Base-by-base conservation (phyloP, 37 sponge, comb jelly and placozoan species). In the Mnemiopsis leidyi region DNA sequence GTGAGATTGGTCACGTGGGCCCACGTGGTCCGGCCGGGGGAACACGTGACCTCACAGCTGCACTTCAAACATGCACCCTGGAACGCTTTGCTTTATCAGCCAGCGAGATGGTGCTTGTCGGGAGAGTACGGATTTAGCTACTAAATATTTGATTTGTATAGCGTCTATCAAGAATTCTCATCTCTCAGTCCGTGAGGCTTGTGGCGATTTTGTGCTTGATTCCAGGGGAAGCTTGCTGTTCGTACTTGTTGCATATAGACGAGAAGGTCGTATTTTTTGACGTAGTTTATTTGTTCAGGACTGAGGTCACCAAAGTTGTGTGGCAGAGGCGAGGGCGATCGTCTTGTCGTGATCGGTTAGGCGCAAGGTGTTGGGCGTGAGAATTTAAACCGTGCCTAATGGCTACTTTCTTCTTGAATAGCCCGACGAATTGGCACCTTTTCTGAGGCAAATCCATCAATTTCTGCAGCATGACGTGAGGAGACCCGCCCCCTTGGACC, bases 51-150 rank as follows among this genome's bases (percentile, higher is more conserved):
- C 73, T 16, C 73, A 69, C 73, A 69, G 73, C 24, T 69, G 73
- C 73, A 25, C 24, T 69, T 21, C 24, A 69, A 69, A 25, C 73
- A 69, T 69, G 73, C 73, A 69, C 73, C 73, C 73, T 69, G 73
- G 73, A 69, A 69, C 73, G 73, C 73, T 69, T 69, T 69, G 73
- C 73, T 69, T 21, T 69, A 69, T 69, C 73, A 69, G 24, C 73
- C 24, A 69, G 73, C 73, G 73, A 69, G 73, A 69, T 69, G 73
- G 73, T 69, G 73, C 73, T 69, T 69, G 73, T 25, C 61, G 13
- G 7, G 73, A 69, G 73, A 21, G 24, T 21, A 25, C 73, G 73
- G 73, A 69, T 21, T 25, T 21, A 69, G 73, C 73, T 69, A 69
- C 73, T 69, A 69, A 69, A 69, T 69, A 69, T 69, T 69, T 69